Evolutionary conservation across 1,140 invertebrate genomes (phyloP), one percentile per base, ranked within the genome.

Genomic region (Megalopta genalis): DNA sequence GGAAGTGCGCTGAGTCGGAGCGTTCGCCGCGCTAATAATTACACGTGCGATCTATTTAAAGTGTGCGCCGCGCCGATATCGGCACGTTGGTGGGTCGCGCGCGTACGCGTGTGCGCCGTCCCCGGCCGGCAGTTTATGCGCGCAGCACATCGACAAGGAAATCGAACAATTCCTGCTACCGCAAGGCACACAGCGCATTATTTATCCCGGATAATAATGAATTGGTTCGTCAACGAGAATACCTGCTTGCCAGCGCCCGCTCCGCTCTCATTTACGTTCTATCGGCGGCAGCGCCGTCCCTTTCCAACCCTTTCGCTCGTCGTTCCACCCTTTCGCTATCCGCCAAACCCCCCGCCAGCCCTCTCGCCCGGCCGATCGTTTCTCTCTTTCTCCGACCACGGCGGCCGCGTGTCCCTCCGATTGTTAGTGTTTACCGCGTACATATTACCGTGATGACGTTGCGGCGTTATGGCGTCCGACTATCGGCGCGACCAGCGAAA

Each of bases 141-240:
- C 67, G 79, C 46, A 14, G 32, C 77, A 72, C 80, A 79, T 57
- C 63, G 52, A 82, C 77, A 76, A 73, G 80, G 80, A 82, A 82
- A 82, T 82, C 79, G 80, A 82, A 82, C 80, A 82, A 82, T 82
- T 82, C 80, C 80, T 64, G 80, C 73, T 79, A 82, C 80, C 80
- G 76, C 80, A 82, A 82, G 80, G 76, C 80, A 82, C 76, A 82
- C 80, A 82, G 67, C 80, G 80, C 80, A 82, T 82, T 82, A 82
- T 82, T 82, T 82, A 82, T 82, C 80, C 80, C 69, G 76, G 80
- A 82, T 82, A 82, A 82, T 79, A 82, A 82, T 82, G 80, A 82
- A 82, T 82, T 82, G 80, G 80, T 82, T 82, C 80, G 80, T 79
- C 80, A 82, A 82, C 77, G 80, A 73, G 80, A 66, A 78, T 59